Conservation (phyloP, 1,140 invertebrate genomes). For the Orchestia grillus region DNA sequence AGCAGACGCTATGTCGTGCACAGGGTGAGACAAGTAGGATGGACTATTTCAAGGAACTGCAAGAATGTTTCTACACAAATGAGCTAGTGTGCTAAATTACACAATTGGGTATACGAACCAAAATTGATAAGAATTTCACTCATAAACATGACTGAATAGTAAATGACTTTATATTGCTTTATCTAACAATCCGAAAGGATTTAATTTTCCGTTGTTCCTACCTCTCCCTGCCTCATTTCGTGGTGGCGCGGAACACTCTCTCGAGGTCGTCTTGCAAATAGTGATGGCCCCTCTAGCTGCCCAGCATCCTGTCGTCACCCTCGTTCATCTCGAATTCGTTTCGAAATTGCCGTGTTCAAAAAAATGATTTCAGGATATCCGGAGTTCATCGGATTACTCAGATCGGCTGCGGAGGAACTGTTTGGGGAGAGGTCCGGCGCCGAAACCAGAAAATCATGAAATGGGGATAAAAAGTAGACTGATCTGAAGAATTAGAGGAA, state of each 20-base stretch:
- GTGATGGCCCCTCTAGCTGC: not conserved
- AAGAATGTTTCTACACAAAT: too few relatives aligned
- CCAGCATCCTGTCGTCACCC: not conserved
- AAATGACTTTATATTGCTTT: too few relatives aligned
- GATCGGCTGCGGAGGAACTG: not conserved
- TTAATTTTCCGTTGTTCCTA: too few relatives aligned
- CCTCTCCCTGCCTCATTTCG: too few relatives aligned
- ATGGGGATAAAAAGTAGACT: not conserved
- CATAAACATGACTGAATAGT: too few relatives aligned
- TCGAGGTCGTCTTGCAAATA: too few relatives aligned
- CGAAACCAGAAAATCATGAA: not conserved
- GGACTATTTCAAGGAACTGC: too few relatives aligned
- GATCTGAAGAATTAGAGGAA: not conserved
- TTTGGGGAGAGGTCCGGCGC: not conserved
- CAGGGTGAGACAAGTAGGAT: too few relatives aligned
- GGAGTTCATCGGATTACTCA: not conserved
- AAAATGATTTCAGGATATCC: not conserved
- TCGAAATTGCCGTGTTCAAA: not conserved
- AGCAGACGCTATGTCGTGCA: not conserved
- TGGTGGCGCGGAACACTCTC: not conserved
- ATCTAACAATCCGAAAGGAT: too few relatives aligned
- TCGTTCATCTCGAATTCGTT: not conserved
- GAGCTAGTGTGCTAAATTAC: too few relatives aligned
- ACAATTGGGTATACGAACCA: too few relatives aligned
- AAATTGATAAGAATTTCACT: too few relatives aligned